Base-by-base conservation (phyloP, 2,113 vertebrate genomes). In the Prunella himalayana region DNA sequence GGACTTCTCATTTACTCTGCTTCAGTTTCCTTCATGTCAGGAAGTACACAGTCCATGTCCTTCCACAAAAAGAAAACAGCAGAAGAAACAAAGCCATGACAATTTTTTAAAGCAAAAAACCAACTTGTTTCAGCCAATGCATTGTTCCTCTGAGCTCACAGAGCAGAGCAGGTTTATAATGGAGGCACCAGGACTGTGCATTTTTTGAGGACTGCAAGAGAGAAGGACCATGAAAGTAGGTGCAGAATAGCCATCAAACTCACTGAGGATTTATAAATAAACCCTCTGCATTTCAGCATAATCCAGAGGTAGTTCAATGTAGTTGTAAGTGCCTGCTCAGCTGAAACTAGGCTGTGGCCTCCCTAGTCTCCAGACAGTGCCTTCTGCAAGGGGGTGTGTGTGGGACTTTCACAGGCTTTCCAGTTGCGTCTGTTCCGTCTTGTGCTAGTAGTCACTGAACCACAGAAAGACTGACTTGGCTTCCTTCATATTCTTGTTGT, bases 401-500 rank as follows among this genome's bases (percentile, higher is more conserved):
- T 77, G 96, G 95, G 95, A 94, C 94, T 97, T 97, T 91, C 92
- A 92, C 86, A 97, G 68, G 92, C 92, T 94, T 97, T 96, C 96
- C 96, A 96, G 76, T 96, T 95, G 88, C 91, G 94, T 97, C 77
- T 92, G 72, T 81, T 93, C 86, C 90, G 56, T 30, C 83, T 81
- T 84, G 31, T 88, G 27, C 88, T 81, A 86, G 82, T 63, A 95
- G 82, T 96, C 91, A 86, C 65, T 81, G 94, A 95, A 96, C 96
- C 96, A 94, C 96, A 97, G 96, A 91, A 96, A 96, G 92, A 96
- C 95, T 95, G 96, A 97, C 86, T 95, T 77, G 82, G 77, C 92
- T 97, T 94, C 94, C 96, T 93, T 97, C 76, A 16, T 70, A 56
- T 90, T 96, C 95, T 92, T 75, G 88, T 94, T 96, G 96, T 97